phyloP scores from a whole-genome alignment of 2,888 invertebrate species.

The Biston stratarius region DNA sequence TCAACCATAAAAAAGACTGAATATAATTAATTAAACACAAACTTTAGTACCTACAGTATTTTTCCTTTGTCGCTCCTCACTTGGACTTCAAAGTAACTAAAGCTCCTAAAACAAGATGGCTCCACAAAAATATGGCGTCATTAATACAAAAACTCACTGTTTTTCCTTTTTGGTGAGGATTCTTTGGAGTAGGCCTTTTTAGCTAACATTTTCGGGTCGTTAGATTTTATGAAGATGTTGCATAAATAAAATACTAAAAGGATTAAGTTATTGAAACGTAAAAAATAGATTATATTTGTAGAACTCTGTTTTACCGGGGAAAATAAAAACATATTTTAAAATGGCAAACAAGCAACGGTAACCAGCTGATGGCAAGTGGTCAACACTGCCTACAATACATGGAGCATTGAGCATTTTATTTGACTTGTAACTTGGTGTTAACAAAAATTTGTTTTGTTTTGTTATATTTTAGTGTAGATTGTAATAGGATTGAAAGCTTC shows the following conservation, averaged over 20 bases:
- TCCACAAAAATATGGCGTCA: conserved; percentile 68
- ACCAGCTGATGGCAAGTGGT: no score
- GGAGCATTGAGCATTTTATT: no score
- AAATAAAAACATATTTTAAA: no score
- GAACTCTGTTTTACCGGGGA: neutral
- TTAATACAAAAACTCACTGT: conserved; percentile 67
- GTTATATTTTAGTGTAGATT: no score
- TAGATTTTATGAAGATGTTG: conserved; percentile 35
- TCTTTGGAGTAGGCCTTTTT: conserved; percentile 22
- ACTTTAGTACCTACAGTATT: no score
- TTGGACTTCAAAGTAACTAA: conserved; percentile 23
- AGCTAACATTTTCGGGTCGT: conserved; percentile 26
- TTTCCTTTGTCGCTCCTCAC: conserved; percentile 12
- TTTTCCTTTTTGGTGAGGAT: conserved; percentile 43
- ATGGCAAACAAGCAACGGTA: no score
- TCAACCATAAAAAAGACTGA: no score
- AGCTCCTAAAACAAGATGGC: conserved; percentile 62
- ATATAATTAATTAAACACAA: neutral
- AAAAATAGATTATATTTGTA: neutral
- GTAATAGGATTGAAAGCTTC: no score
- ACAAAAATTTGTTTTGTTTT: no score
- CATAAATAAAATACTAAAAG: conserved; percentile 12
- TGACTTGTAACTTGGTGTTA: no score
- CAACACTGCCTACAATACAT: no score
- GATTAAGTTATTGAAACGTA: conserved; percentile 14